Evolutionary conservation across 2,888 invertebrate species (phyloP), one percentile per base, ranked within the genome.

Genomic region (Galerucella pusilla): DNA sequence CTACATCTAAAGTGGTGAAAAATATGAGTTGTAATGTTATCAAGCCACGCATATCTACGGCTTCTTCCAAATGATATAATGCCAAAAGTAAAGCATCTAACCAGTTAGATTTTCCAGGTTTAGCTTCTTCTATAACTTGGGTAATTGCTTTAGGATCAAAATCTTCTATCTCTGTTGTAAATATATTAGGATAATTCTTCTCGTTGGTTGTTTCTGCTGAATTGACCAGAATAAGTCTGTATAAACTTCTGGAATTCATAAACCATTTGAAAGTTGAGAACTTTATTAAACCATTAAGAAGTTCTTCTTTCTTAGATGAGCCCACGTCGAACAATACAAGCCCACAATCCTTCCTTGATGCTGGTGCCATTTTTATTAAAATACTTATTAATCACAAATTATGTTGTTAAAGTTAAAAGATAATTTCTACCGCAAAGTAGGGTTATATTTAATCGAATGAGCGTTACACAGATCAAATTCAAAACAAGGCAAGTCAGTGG

Each of bases 251-350:
- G 0, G 79, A 76, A 28, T 52, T 52, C 20, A 78, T 78, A 10
- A 79, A 71, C 75, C 77, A 76, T 64, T 79, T 78, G 25, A 75
- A 77, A 12, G 75, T 65, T n/a, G 75, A 70, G 46, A 80, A 74
- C 60, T 79, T 71, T n/a, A 79, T 71, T 12, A 81, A 67, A 0
- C 77, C 71, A 28, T 63, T 60, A 49, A 80, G 69, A 52, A 79
- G 78, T 66, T 74, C 64, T 14, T 73, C 25, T 28, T 77, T 78
- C 54, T 74, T 72, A 7, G 72, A 52, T 5, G 79, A 71, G 20
- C 76, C 79, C 42, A 81, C 16, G 68, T 80, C 81, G 45, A 80
- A 80, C 54, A 80, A 59, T 46, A 81, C 75, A 2, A 80, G 73
- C 20, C 73, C 75, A 49, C 67, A 68, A 67, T 81, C 78, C 73